These are phyloP conservation scores for Lasioglossum baleicum DNA, from an alignment of 1,140 invertebrate genomes.

Conservation along the genomic window DNA sequence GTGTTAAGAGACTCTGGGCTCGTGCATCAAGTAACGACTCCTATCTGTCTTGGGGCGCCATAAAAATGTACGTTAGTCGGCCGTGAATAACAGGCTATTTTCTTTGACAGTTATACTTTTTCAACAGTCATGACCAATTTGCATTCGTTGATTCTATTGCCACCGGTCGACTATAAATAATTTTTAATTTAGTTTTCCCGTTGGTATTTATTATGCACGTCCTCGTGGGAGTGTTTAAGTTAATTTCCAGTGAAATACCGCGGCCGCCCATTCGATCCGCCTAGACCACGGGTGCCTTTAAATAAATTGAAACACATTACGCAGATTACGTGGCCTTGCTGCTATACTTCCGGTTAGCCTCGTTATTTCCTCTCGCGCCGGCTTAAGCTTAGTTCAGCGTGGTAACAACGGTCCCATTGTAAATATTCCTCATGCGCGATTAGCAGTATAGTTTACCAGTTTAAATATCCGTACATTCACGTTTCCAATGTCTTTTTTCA, in stretches of 20 bases:
- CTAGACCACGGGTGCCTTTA: constrained; percentile 11
- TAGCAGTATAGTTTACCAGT: too few relatives aligned
- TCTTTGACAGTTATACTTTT: constrained; percentile 20
- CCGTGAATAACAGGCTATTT: constrained; percentile 8
- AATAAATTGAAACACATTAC: constrained; percentile 39
- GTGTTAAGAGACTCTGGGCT: neutral
- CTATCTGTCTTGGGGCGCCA: constrained; percentile 14
- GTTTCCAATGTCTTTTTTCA: too few relatives aligned
- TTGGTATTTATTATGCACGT: neutral
- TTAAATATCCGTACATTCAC: too few relatives aligned
- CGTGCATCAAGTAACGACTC: neutral
- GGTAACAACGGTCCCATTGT: too few relatives aligned
- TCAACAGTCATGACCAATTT: constrained; percentile 17
- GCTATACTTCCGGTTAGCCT: constrained; percentile 16
- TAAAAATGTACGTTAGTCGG: constrained; percentile 1
- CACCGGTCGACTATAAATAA: constrained; percentile 14
- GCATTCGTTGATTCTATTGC: neutral
- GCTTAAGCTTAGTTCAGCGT: too few relatives aligned
- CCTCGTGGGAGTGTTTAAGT: constrained; percentile 23
- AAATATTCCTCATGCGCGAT: too few relatives aligned
- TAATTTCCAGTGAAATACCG: constrained; percentile 32
- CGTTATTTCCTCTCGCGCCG: neutral
- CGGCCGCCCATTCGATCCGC: constrained; percentile 21
- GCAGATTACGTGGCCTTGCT: constrained; percentile 9
- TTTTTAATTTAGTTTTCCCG: constrained; percentile 33